phyloP scores from a whole-genome alignment of 2,797 vertebrate genomes.

The Rhinoraja longicauda region DNA sequence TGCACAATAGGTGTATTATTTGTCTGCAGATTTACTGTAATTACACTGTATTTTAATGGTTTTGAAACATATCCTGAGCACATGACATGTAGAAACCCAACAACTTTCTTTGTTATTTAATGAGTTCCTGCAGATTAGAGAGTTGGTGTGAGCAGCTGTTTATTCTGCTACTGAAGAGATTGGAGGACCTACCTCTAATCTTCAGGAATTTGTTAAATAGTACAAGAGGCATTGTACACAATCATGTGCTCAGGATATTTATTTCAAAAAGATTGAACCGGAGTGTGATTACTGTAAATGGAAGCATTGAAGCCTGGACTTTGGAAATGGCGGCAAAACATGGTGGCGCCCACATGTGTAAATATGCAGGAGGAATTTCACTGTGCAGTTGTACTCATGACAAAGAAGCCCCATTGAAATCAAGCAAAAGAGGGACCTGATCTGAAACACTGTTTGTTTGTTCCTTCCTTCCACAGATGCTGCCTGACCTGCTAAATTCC shows the following conservation, averaged over 20 bases:
- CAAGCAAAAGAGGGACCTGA: too few relatives aligned
- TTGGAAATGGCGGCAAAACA: too few relatives aligned
- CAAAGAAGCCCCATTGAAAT: too few relatives aligned
- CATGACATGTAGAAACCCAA: neutral
- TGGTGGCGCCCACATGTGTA: too few relatives aligned
- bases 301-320: neutral
- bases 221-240: neutral
- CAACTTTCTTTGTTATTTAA: neutral
- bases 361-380: too few relatives aligned
- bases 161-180: neutral
- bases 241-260: neutral
- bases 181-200: neutral
- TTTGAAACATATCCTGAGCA: neutral
- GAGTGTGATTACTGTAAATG: neutral
- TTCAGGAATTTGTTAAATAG: neutral
- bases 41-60: neutral
- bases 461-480: too few relatives aligned
- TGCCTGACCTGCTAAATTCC: too few relatives aligned
- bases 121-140: neutral
- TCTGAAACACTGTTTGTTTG: too few relatives aligned
- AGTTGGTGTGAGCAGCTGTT: neutral
- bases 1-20: neutral
- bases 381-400: too few relatives aligned
- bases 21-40: neutral
- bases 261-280: neutral